Conservation (phyloP, 1,140 invertebrate species). For the Plodia interpunctella region DNA sequence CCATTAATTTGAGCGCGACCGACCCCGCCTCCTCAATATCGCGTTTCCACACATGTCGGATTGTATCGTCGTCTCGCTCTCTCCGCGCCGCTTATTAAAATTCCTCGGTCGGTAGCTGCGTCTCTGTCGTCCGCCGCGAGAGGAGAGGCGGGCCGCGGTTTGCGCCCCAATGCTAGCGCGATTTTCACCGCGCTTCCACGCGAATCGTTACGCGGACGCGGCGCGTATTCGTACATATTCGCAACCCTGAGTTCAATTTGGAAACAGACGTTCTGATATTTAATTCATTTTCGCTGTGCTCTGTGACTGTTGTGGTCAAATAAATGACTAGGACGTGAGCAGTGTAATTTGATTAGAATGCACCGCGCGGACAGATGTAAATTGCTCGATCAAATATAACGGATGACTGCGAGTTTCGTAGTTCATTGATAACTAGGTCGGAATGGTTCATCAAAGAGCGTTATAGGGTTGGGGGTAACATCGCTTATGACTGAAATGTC, state of each 20-base stretch:
- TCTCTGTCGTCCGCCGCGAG: conserved; percentile 49
- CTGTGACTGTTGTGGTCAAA: conserved; percentile 15
- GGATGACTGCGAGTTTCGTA: neutral
- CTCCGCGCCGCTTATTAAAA: conserved; percentile 73
- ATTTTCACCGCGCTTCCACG: conserved; percentile 68
- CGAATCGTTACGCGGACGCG: conserved; percentile 58
- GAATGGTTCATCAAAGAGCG: neutral
- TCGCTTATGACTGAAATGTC: conserved; percentile 39
- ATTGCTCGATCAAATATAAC: conserved; percentile 8
- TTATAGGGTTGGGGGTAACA: neutral
- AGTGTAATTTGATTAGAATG: conserved; percentile 25
- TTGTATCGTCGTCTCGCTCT: conserved; percentile 62
- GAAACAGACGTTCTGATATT: conserved; percentile 16
- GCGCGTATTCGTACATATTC: conserved; percentile 42
- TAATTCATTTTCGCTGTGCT: conserved; percentile 20
- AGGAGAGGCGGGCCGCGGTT: conserved; percentile 54
- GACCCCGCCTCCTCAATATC: conserved; percentile 66
- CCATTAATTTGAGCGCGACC: conserved; percentile 74
- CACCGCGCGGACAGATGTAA: conserved; percentile 2
- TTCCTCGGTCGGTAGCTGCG: conserved; percentile 66
- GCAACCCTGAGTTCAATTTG: conserved; percentile 22
- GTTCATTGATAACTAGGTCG: neutral
- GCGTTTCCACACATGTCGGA: conserved; percentile 66
- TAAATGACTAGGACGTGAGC: conserved; percentile 21
- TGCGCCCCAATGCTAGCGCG: conserved; percentile 64